phyloP scores from a whole-genome alignment of 1,140 invertebrate genomes.

The Zaprionus ornatus region DNA sequence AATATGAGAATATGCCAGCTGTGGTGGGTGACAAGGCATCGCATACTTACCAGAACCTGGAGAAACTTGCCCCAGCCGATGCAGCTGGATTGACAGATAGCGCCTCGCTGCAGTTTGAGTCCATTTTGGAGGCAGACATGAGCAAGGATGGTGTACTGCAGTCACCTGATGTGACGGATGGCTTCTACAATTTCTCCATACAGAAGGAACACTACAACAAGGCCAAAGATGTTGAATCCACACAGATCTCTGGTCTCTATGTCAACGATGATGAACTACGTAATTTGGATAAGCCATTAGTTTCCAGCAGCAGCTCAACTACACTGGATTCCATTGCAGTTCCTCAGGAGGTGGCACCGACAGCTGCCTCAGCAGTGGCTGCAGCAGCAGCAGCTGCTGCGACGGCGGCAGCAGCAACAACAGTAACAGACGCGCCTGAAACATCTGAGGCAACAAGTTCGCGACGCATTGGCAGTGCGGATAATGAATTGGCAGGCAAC shows the following conservation, averaged over 20 bases:
- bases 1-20: constrained; percentile 67
- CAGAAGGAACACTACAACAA: constrained; percentile 83
- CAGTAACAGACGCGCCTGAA: constrained; percentile 10
- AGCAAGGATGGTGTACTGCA: constrained; percentile 64
- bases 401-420: constrained; percentile 6
- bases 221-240: constrained; percentile 61
- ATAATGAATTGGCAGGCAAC: constrained; percentile 81
- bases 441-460: constrained; percentile 12
- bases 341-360: constrained; percentile 42
- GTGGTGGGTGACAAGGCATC: constrained; percentile 23
- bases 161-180: constrained; percentile 81
- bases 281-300: constrained; percentile 72
- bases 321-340: constrained; percentile 35
- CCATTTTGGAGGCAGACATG: constrained; percentile 73
- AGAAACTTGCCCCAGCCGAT: constrained; percentile 64
- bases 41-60: constrained; percentile 79
- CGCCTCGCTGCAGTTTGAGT: constrained; percentile 81
- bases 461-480: constrained; percentile 43
- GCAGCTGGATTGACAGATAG: constrained; percentile 73
- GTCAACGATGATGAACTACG: constrained; percentile 77
- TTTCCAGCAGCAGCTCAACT: constrained; percentile 42
- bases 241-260: constrained; percentile 65
- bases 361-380: constrained; percentile 22
- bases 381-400: constrained; percentile 13
- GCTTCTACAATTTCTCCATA: constrained; percentile 82